These are phyloP conservation scores for Ceratina calcarata DNA, from an alignment of 1,140 invertebrate genomes.

Conservation along the genomic window DNA sequence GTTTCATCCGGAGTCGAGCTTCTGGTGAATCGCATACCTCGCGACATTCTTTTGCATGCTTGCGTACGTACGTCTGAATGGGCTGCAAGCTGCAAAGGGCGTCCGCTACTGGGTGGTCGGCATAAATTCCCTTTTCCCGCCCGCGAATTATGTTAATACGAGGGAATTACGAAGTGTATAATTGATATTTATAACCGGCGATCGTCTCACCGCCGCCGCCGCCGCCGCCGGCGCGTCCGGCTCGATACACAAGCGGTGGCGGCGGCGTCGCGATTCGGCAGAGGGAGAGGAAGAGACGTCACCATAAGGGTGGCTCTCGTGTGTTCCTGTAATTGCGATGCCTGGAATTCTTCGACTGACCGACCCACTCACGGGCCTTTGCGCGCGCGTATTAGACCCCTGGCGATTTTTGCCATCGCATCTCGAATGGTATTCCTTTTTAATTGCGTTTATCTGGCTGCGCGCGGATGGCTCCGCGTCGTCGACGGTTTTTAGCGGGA, in stretches of 20 bases:
- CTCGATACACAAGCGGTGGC: neutral
- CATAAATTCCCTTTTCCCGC: constrained; percentile 68
- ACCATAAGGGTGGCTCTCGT: constrained; percentile 24
- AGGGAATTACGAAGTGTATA: constrained; percentile 73
- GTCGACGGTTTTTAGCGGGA: constrained; percentile 1
- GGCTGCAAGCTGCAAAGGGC: constrained; percentile 39
- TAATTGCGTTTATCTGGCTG: constrained; percentile 3
- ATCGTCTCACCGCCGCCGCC: constrained; percentile 19
- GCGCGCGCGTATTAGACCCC: neutral
- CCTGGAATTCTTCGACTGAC: constrained; percentile 17
- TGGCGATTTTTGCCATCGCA: neutral
- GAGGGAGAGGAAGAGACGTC: neutral
- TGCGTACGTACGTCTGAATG: constrained; percentile 19
- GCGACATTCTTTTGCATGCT: constrained; percentile 38
- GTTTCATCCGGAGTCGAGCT: constrained; percentile 10
- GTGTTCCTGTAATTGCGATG: constrained; percentile 30
- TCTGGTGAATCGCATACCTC: constrained; percentile 45
- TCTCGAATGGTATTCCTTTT: constrained; percentile 1
- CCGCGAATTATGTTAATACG: constrained; percentile 77
- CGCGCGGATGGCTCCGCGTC: too few relatives aligned
- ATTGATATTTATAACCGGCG: constrained; percentile 77
- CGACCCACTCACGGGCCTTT: neutral
- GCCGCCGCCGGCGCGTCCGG: constrained; percentile 18
- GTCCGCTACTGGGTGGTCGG: constrained; percentile 75
- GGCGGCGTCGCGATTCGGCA: neutral